phyloP scores from a whole-genome alignment of 2,113 vertebrate species.

The Corythornis vintsioides region DNA sequence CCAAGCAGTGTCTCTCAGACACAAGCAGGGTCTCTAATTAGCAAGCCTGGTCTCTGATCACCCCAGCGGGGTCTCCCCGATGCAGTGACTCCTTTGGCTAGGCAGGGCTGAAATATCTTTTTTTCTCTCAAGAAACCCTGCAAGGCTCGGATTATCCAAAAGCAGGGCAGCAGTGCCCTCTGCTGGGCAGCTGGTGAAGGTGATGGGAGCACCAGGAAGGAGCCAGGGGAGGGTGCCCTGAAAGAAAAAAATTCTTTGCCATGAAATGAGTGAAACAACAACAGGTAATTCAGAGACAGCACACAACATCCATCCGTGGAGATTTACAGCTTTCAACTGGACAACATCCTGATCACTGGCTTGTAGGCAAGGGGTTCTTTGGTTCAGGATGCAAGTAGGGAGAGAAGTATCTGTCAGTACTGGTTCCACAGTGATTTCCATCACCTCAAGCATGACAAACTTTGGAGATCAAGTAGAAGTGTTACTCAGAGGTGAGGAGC shows the following conservation, averaged over 20 bases:
- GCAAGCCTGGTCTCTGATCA: fast-evolving
- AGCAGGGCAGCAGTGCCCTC: constrained; percentile 49
- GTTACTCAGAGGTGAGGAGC: background rate
- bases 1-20: fast-evolving
- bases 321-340: background rate
- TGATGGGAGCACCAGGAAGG: fast-evolving
- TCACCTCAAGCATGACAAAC: background rate
- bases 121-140: fast-evolving
- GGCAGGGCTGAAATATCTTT: background rate
- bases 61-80: fast-evolving
- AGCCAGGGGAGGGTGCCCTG: fast-evolving
- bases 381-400: background rate
- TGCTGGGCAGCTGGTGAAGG: background rate
- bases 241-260: background rate
- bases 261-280: background rate
- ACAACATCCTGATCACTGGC: background rate
- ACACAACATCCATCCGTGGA: background rate
- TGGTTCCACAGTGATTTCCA: background rate
- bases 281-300: background rate
- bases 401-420: background rate
- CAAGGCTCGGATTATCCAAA: fast-evolving
- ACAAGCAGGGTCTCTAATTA: fast-evolving
- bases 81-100: background rate
- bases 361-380: background rate
- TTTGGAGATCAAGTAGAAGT: fast-evolving